Evolutionary conservation across 2,113 vertebrate genomes (phyloP), one percentile per base, ranked within the genome.

Genomic region (Carollia perspicillata): DNA sequence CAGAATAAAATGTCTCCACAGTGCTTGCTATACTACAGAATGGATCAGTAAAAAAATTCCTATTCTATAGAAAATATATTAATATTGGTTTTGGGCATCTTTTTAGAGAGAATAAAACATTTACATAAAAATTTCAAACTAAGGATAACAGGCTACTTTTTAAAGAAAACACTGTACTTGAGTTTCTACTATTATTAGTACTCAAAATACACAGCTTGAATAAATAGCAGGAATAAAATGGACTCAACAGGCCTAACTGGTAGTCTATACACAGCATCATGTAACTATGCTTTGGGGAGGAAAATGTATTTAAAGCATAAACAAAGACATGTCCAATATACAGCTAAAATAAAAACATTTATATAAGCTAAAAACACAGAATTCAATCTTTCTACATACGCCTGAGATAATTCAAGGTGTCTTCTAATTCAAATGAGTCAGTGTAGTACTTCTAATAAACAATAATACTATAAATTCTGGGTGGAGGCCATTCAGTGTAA

Each of bases 91-190:
- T 51, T 8, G 71, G 22, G 30, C 42, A 90, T 63, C 28, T 94
- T 95, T 95, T 94, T 23, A 96, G 40, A 83, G n/a, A 78, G 68
- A 78, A 72, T 53, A 92, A 87, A 88, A 84, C 13, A 86, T 68
- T 12, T 84, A 30, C n/a, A 94, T 65, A 47, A 77, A 84, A 84
- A 81, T 8, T 72, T 85, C 49, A 74, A 81, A 69, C 37, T 74
- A 35, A 88, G 7, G 30, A 86, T 90, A 81, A 81, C 42, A 16
- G 96, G 63, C 47, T 72, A 86, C 79, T 30, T 77, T 96, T 93
- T 94, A 96, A 84, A 83, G 13, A 88, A 96, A 93, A 85, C 51
- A 85, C 30, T 35, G 4, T 66, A 55, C 28, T 84, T 95, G 63
- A 87, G 58, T 53, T 92, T 28, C 69, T 68, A 35, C 65, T 68